phyloP scores from a whole-genome alignment of 1,140 invertebrate genomes.

The Papilio aristodemus region DNA sequence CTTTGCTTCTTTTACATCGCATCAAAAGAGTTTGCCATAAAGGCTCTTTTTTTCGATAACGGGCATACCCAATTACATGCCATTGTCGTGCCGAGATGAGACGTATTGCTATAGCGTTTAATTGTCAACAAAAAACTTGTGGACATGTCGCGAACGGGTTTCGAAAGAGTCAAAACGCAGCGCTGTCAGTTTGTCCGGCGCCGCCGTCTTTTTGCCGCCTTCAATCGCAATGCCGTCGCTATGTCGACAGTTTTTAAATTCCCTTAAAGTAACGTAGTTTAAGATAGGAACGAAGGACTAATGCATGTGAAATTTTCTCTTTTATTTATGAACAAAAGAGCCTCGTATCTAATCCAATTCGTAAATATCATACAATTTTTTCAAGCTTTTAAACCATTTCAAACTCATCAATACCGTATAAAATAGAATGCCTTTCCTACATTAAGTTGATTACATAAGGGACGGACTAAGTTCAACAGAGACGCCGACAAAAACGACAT shows the following conservation, averaged over 20 bases:
- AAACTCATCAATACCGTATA: too few species aligned
- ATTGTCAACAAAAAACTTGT: slow-evolving; percentile 33
- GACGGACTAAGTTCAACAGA: too few species aligned
- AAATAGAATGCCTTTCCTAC: too few species aligned
- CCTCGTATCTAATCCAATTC: too few species aligned
- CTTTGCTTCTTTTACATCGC: not conserved
- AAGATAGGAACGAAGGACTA: slow-evolving; percentile 31
- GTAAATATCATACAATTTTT: too few species aligned
- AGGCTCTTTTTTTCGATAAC: slow-evolving; percentile 36
- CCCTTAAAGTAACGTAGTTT: slow-evolving; percentile 24
- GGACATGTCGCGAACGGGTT: slow-evolving; percentile 35
- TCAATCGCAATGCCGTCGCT: slow-evolving; percentile 42
- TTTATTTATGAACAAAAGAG: not conserved
- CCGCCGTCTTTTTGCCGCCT: slow-evolving; percentile 46
- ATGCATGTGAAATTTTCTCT: not conserved
- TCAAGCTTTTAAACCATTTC: too few species aligned
- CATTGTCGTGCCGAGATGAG: slow-evolving; percentile 35
- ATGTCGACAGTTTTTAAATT: slow-evolving; percentile 44
- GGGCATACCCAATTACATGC: slow-evolving; percentile 21
- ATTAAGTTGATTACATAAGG: too few species aligned
- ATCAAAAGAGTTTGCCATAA: not conserved
- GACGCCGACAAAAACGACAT: too few species aligned
- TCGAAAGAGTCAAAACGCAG: slow-evolving; percentile 41
- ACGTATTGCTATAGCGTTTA: slow-evolving; percentile 43
- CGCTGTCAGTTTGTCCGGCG: slow-evolving; percentile 41